Evolutionary conservation across 2,797 vertebrate genomes (phyloP), one percentile per base, ranked within the genome.

Genomic region (Trachurus trachurus): DNA sequence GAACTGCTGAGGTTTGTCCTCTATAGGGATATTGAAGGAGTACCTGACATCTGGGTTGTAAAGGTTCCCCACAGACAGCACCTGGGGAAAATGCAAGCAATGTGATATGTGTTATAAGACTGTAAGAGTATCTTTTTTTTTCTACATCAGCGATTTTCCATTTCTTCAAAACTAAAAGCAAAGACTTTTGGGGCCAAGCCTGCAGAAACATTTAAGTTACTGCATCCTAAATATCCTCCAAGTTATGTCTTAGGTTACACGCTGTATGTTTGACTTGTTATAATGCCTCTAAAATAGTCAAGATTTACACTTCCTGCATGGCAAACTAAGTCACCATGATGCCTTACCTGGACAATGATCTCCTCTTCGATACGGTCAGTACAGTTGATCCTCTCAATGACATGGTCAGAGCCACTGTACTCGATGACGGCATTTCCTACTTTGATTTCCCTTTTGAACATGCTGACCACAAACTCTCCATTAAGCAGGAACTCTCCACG

Each of bases 391-490:
- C 98, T 97, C 94, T 99, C 98, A n/a, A 98, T 76, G 2, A 95
- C 71, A 45, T 98, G 96, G 93, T 99, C 97, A 0, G 98, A 99
- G 42, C 98, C 98, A 0, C 97, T 99, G 93, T 99, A 99, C 82
- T 99, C 98, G 4, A 99, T 96, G 73, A 98, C 80, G 17, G 96
- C 95, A 64, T 95, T 97, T 82, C 97, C 97, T 76, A 99, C 91
- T 91, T 96, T 99, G 88, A 99, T 97, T 96, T 99, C 98, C 96
- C 96, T 98, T 96, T 99, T 99, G 94, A 98, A 98, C 98, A 99
- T 99, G 86, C 97, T 98, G 94, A 99, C 98, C 85, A 99, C 97
- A 90, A 98, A 99, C 87, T 99, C 96, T 83, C 98, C 98, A 71
- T 99, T 99, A 69, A 99, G 96, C 93, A 99, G 95, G 95, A 97